Base-by-base conservation (phyloP, 2,113 vertebrate species). In the Campylorhamphus procurvoides region DNA sequence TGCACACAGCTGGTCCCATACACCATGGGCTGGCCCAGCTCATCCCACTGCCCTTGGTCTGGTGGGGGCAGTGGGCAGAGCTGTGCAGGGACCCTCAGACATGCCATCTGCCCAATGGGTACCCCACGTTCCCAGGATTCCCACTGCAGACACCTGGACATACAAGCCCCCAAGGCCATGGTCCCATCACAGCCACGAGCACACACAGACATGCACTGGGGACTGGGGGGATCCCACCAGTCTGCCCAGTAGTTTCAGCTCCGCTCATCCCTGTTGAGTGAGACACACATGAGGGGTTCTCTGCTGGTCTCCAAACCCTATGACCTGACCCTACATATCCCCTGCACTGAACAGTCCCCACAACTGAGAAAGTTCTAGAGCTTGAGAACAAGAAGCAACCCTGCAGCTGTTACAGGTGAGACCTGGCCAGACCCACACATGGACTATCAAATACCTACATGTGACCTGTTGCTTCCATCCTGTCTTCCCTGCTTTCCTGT, bases 21-120 rank as follows among this genome's bases (percentile, higher is more conserved):
- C 10, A 46, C 24, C 69, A 60, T 2, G 6, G 46, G 46, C 39
- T n/a, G 0, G 37, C 22, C 59, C 29, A 12, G 50, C 16, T 46
- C 19, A 10, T 66, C 63, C 35, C 0, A 1, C 72, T 18, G 4
- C 62, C 63, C 50, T 39, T 0, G 0, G 56, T 39, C 44, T 31
- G 39, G 10, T 7, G 20, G 35, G 39, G 39, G 24, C 69, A 59
- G 37, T 37, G 27, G 60, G 37, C 44, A 52, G 52, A 46, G 28
- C 69, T 55, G 69, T 25, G 53, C 39, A 29, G 53, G 53, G 29
- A n/a, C 39, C 24, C 46, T 55, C 13, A 13, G 78, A 29, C 49
- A 37, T 0, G 0, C 24, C 1, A 1, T 14, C 33, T 69, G 49
- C n/a, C 56, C 39, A 35, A 56, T 6, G 33, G 23, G 37, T 37